Base-by-base conservation (phyloP, 2,113 vertebrate genomes). In the Oncorhynchus kisutch region DNA sequence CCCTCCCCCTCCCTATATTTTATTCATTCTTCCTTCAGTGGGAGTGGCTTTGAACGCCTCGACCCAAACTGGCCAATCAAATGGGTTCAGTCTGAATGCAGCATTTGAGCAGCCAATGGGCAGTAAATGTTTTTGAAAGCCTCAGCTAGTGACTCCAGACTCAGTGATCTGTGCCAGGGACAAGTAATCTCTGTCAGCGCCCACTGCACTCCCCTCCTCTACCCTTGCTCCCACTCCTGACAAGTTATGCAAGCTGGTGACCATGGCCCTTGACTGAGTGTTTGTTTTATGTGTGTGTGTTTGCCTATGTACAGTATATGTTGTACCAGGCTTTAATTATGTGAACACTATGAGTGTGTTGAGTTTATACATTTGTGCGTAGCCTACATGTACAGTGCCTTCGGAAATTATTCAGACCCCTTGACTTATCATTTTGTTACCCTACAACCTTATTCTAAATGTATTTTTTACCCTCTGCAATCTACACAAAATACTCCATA, bases 41-140 rank as follows among this genome's bases (percentile, higher is more conserved):
- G 78, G 25, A 67, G 78, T 71, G 66, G 67, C 54, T 79, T 60
- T 8, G 59, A 27, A 3, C 70, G 71, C 62, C 74, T 85, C 72
- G 78, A 25, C 27, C 34, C n/a, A 4, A 39, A 31, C 1, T 20
- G 77, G 76, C 90, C 90, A 92, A 87, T 91, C 81, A 79, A 5
- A 79, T 1, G 3, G 1, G 18, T 22, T 16, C 5, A 78, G 54
- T 77, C 59, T 81, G 82, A 88, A 90, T 86, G 89, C 88, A 88
- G 86, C 64, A 85, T 83, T 86, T 81, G 66, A 78, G 74, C 67
- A 81, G 73, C 90, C 89, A 89, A 91, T 93, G 29, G 67, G 65
- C 70, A 69, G 48, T 12, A 2, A 51, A 73, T 20, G 16, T n/a
- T 82, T 78, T 78, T 66, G 0, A 77, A 82, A 65, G 49, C 71